Conservation (phyloP, 2,797 vertebrate species). For the Labroides dimidiatus region DNA sequence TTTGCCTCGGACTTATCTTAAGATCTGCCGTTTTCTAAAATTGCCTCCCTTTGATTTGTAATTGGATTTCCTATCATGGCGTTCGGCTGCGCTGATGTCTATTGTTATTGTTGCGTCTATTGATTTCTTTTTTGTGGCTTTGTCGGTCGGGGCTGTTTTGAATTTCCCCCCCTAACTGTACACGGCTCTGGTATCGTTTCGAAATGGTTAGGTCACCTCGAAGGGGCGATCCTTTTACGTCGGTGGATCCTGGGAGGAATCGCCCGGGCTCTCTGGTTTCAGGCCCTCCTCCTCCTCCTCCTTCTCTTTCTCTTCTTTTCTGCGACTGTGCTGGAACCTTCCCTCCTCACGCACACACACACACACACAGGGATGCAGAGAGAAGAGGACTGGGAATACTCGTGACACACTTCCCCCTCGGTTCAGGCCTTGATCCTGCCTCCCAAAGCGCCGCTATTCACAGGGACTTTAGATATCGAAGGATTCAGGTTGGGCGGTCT, state of each 20-base stretch:
- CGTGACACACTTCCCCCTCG: constrained; percentile 55
- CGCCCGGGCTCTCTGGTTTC: constrained; percentile 69
- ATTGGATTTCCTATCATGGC: constrained; percentile 72
- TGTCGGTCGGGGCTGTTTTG: constrained; percentile 60
- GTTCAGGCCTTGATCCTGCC: constrained; percentile 68
- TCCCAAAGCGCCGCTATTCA: constrained; percentile 63
- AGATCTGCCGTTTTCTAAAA: constrained; percentile 67
- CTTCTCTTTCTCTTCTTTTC: constrained; percentile 49
- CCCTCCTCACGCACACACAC: constrained; percentile 37
- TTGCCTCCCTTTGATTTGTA: constrained; percentile 75
- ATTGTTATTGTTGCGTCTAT: constrained; percentile 74
- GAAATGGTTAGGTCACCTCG: constrained; percentile 57
- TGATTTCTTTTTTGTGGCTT: constrained; percentile 71
- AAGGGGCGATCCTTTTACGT: constrained; percentile 58
- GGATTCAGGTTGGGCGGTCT: constrained; percentile 66
- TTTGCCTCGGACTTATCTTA: constrained; percentile 62
- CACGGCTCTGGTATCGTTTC: constrained; percentile 55
- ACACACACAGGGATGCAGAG: constrained; percentile 43
- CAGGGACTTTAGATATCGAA: constrained; percentile 66
- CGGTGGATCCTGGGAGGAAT: constrained; percentile 61
- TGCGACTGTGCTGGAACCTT: constrained; percentile 36
- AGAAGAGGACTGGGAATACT: constrained; percentile 66
- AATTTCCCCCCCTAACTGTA: constrained; percentile 45
- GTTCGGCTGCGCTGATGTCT: constrained; percentile 64
- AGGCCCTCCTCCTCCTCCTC: constrained; percentile 31